Evolutionary conservation across 2,797 vertebrate species (phyloP).

Genomic region (Tarsius wallacei): DNA sequence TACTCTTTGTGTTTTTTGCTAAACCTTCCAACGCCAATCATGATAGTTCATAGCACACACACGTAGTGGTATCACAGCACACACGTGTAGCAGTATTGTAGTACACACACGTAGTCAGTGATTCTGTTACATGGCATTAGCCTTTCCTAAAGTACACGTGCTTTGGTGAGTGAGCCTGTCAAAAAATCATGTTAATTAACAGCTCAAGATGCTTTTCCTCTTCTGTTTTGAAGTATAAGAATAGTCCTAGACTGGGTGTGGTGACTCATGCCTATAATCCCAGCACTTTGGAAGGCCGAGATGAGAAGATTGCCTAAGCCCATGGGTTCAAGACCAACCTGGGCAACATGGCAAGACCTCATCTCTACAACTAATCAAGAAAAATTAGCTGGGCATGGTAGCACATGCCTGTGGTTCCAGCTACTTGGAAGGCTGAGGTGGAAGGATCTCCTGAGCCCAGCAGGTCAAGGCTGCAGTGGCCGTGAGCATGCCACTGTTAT

Average conservation of each 20-base stretch:
- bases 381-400: no score
- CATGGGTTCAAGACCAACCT: no score
- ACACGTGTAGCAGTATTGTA: not conserved
- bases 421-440: no score
- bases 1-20: not conserved
- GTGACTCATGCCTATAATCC: no score
- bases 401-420: no score
- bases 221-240: slow-evolving; percentile 35
- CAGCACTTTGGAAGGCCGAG: no score
- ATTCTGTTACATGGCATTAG: not conserved
- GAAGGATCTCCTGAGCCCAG: no score
- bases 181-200: not conserved
- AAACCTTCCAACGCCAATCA: not conserved
- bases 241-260: not conserved
- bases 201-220: not conserved
- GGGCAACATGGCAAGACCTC: no score
- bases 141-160: not conserved
- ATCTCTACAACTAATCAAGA: no score
- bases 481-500: no score
- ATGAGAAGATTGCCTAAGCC: no score
- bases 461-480: no score
- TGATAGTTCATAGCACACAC: not conserved
- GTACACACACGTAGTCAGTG: not conserved
- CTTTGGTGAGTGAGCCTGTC: slow-evolving; percentile 19
- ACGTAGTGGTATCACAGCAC: not conserved